Conservation (phyloP, 2,888 invertebrate species). For the Timandra comae region DNA sequence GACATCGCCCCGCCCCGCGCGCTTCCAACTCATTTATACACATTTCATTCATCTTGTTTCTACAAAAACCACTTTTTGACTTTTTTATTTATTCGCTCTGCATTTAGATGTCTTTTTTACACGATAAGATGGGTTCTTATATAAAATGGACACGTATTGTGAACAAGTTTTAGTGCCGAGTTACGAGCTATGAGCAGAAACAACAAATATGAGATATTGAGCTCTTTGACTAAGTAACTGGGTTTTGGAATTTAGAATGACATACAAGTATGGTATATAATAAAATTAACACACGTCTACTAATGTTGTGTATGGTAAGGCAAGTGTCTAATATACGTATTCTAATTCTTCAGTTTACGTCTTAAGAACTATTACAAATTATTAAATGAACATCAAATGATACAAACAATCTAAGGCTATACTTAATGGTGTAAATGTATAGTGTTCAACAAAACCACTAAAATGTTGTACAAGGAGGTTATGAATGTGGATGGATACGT, state of each 20-base stretch:
- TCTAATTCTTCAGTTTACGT: no score
- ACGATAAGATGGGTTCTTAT: slow-evolving; percentile 8
- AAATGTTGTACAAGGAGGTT: slow-evolving; percentile 3
- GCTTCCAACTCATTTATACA: slow-evolving; percentile 30
- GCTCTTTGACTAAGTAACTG: slow-evolving; percentile 16
- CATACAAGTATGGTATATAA: slow-evolving; percentile 24
- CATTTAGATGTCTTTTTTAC: slow-evolving; percentile 37
- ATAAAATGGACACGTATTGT: slow-evolving; percentile 21
- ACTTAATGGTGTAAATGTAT: no score
- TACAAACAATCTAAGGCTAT: no score
- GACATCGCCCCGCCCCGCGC: slow-evolving; percentile 19
- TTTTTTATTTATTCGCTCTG: slow-evolving; percentile 36
- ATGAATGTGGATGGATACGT: slow-evolving; percentile 32
- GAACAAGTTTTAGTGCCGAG: slow-evolving; percentile 33
- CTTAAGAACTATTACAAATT: no score
- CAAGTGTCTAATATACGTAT: no score
- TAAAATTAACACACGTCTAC: slow-evolving; percentile 25
- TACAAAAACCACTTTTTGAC: slow-evolving; percentile 33
- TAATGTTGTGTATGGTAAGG: slow-evolving; percentile 15
- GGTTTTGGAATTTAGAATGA: slow-evolving; percentile 11
- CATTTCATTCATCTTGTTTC: slow-evolving; percentile 47
- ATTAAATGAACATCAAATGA: no score
- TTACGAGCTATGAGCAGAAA: slow-evolving; percentile 21
- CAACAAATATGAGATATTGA: slow-evolving; percentile 23
- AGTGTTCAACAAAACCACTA: no score